phyloP scores from a whole-genome alignment of 2,113 vertebrate genomes.

The Hypocryptadius cinnamomeus region DNA sequence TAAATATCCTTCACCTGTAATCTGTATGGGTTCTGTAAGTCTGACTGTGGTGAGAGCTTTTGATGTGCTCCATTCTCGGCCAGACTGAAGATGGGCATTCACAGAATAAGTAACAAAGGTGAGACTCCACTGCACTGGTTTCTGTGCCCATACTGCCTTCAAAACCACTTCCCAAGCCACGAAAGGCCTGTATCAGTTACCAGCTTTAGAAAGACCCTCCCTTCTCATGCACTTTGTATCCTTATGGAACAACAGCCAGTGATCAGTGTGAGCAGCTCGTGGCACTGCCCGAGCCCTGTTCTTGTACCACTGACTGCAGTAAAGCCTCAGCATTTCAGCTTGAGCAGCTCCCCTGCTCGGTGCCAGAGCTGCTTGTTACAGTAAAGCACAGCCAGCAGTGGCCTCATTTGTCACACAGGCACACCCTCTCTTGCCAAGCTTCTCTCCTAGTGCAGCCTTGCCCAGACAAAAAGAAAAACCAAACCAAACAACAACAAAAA shows the following conservation, averaged over 20 bases:
- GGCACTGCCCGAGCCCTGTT: neutral
- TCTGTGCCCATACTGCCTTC: neutral
- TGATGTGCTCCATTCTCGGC: neutral
- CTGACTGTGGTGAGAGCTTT: neutral
- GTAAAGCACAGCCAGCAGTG: accelerated
- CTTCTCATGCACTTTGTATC: neutral
- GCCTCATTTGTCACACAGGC: neutral
- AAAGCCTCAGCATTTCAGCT: neutral
- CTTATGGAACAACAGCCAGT: neutral
- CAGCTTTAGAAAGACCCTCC: neutral
- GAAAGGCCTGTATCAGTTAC: neutral
- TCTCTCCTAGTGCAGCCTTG: neutral
- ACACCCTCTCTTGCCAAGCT: neutral
- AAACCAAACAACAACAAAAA: too few species aligned
- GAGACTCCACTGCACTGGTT: accelerated
- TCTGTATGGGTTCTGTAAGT: neutral
- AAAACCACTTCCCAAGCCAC: neutral
- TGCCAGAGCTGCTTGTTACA: neutral
- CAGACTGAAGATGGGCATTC: neutral
- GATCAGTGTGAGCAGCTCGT: neutral
- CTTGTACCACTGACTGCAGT: too few species aligned
- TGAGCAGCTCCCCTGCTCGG: neutral
- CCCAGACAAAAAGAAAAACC: too few species aligned
- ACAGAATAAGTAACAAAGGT: neutral
- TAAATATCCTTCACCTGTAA: neutral